Percentiles rank a stretch among this genome's conserved stretches.
Evolutionary conservation across 2,113 vertebrate species (phyloP).

Genomic region (Holacanthus passer): DNA sequence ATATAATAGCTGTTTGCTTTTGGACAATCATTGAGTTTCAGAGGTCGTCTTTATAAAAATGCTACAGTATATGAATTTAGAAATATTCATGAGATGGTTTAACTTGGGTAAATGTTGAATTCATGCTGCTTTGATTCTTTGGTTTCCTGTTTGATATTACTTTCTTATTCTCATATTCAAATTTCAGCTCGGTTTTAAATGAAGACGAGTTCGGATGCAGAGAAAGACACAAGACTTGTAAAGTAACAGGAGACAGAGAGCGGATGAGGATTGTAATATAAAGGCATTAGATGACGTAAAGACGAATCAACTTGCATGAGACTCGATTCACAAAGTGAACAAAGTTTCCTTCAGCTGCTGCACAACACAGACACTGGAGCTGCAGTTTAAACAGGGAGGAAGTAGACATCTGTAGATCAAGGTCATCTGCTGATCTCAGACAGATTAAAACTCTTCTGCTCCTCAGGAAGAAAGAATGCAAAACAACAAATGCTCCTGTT

Average conservation of each 20-base stretch:
- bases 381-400: background rate
- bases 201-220: background rate
- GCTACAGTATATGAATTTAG: too few species aligned
- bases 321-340: background rate
- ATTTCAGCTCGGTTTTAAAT: background rate
- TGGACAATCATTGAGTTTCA: too few species aligned
- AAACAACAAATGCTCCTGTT: conserved; percentile 43
- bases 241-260: background rate
- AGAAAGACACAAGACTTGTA: too few species aligned
- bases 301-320: background rate
- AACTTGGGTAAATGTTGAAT: too few species aligned
- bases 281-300: conserved; percentile 29
- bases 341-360: background rate
- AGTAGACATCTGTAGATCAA: conserved; percentile 46
- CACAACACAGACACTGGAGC: background rate
- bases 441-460: conserved; percentile 23
- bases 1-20: too few species aligned
- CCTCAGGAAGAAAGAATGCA: conserved; percentile 53
- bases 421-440: conserved; percentile 38
- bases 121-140: too few species aligned
- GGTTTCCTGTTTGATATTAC: too few species aligned
- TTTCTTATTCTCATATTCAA: too few species aligned
- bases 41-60: too few species aligned
- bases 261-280: conserved; percentile 40
- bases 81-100: too few species aligned